Evolutionary conservation across 2,888 invertebrate genomes (phyloP).

Genomic region (Gastracanthus pulcherrimus): DNA sequence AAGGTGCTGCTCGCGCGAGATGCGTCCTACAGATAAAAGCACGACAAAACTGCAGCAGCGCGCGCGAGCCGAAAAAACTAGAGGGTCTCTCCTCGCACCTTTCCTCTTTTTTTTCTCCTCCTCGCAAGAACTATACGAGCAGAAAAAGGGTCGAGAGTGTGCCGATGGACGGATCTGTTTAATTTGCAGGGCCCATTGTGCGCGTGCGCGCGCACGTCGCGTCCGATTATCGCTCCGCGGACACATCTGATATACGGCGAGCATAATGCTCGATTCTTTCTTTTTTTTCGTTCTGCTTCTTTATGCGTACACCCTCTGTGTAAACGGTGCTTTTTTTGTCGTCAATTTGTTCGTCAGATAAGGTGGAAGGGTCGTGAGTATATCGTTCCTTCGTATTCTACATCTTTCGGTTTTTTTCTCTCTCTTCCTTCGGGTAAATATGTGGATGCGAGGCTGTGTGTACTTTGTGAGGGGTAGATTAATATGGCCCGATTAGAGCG

Average conservation of each 20-base stretch:
- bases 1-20: neutral
- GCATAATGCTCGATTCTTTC: neutral
- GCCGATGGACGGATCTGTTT: slow-evolving; percentile 48
- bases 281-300: neutral
- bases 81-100: neutral
- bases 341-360: slow-evolving; percentile 27
- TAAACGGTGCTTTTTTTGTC: neutral
- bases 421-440: neutral
- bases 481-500: neutral
- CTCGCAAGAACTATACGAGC: neutral
- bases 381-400: neutral
- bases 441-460: neutral
- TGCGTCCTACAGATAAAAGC: slow-evolving; percentile 12
- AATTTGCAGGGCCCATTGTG: slow-evolving; percentile 44
- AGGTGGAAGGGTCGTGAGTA: neutral
- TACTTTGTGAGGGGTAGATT: neutral
- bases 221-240: slow-evolving; percentile 24
- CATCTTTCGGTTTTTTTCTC: neutral
- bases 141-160: slow-evolving; percentile 25
- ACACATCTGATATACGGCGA: slow-evolving; percentile 17
- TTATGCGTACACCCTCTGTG: slow-evolving; percentile 5
- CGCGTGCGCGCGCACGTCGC: slow-evolving; percentile 29
- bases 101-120: neutral
- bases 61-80: neutral
- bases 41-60: neutral